Conservation (phyloP, 1,140 invertebrate genomes). For the Idris sp. region DNA sequence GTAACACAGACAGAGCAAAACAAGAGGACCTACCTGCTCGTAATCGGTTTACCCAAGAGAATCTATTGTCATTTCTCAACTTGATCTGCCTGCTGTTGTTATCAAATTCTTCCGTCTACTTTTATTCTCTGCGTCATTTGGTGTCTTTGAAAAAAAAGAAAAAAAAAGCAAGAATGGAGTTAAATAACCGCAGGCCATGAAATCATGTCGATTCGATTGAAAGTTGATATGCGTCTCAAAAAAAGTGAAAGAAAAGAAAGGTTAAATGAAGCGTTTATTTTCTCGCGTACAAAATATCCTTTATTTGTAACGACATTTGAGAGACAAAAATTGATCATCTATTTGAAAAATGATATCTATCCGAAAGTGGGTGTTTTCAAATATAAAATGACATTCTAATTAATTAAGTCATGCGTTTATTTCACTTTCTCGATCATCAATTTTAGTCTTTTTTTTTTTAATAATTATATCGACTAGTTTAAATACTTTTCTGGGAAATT, state of each 20-base stretch:
- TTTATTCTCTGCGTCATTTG: constrained; percentile 51
- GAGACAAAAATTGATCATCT: constrained; percentile 50
- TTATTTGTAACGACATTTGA: constrained; percentile 44
- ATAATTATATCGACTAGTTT: too few relatives aligned
- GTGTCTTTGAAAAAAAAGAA: constrained; percentile 41
- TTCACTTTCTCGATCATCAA: background rate
- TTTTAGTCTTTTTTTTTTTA: too few relatives aligned
- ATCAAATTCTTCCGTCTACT: constrained; percentile 53
- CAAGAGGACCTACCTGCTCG: constrained; percentile 61
- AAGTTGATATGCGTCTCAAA: constrained; percentile 50
- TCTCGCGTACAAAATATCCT: constrained; percentile 47
- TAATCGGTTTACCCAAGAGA: constrained; percentile 62
- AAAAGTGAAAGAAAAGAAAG: constrained; percentile 45
- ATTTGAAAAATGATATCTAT: constrained; percentile 46
- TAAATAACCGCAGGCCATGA: constrained; percentile 57
- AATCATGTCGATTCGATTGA: constrained; percentile 60
- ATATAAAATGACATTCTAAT: constrained; percentile 32
- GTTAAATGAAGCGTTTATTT: constrained; percentile 61
- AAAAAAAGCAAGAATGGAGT: constrained; percentile 39
- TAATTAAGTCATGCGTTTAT: constrained; percentile 22
- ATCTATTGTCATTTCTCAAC: constrained; percentile 60
- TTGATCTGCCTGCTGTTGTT: constrained; percentile 63
- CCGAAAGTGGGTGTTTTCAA: constrained; percentile 7
- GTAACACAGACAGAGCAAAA: constrained; percentile 51
- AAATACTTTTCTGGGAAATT: too few relatives aligned